Conservation (phyloP, 2,888 invertebrate genomes). For the Coelinius sp. region DNA sequence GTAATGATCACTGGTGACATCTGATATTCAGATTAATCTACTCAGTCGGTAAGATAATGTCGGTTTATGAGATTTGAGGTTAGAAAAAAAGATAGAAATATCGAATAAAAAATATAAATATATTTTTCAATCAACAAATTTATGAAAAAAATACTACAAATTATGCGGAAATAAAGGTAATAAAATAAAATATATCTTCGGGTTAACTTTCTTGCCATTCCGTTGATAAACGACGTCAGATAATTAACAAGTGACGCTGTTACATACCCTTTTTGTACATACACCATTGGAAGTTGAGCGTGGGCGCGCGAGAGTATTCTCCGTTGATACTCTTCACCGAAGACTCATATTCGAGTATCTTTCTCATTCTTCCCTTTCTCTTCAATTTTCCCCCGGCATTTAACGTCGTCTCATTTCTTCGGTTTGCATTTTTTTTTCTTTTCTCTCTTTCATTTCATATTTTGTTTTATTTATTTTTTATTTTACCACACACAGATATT, state of each 20-base stretch:
- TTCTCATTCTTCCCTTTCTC: background rate
- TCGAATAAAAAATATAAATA: too few species aligned
- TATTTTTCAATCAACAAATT: too few species aligned
- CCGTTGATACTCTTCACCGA: constrained; percentile 30
- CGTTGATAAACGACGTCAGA: constrained; percentile 61
- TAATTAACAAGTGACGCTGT: constrained; percentile 59
- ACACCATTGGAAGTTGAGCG: constrained; percentile 39
- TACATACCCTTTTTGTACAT: constrained; percentile 19
- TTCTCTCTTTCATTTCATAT: background rate
- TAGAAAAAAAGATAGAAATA: too few species aligned
- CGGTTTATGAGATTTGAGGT: too few species aligned
- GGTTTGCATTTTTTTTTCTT: background rate
- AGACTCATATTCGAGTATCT: constrained; percentile 7
- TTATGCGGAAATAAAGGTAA: constrained; percentile 18
- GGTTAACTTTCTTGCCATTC: constrained; percentile 52
- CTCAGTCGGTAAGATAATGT: too few species aligned
- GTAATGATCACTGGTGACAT: too few species aligned
- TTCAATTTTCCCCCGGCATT: background rate
- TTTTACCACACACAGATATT: background rate
- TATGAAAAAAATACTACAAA: background rate
- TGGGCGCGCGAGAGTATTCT: constrained; percentile 54
- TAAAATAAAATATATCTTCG: constrained; percentile 35
- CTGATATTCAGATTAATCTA: too few species aligned
- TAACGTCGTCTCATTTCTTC: background rate
- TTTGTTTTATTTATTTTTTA: background rate